phyloP scores from a whole-genome alignment of 2,797 vertebrate genomes.

The Ambastaia sidthimunki region DNA sequence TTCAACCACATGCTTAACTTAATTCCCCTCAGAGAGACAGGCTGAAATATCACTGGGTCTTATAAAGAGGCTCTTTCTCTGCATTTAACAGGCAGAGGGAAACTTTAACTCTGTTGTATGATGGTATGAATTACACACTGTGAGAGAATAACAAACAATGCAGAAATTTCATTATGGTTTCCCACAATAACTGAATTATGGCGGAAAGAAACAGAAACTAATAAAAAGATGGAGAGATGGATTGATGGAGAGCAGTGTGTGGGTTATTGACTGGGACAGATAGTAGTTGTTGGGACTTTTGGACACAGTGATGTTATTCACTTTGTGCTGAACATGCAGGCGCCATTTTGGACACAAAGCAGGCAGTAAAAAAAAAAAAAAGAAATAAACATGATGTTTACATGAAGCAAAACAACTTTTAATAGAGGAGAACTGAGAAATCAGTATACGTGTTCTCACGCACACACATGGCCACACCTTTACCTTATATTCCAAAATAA shows the following conservation, averaged over 20 bases:
- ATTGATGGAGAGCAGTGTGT: conserved; percentile 76
- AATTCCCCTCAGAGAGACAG: conserved; percentile 70
- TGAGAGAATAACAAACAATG: conserved; percentile 79
- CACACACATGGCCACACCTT: background rate
- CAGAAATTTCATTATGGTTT: conserved; percentile 77
- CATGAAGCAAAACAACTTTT: background rate
- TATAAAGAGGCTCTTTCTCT: conserved; percentile 69
- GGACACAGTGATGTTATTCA: conserved; percentile 43
- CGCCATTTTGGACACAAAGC: conserved; percentile 21
- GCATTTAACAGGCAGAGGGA: conserved; percentile 59
- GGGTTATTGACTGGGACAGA: conserved; percentile 71
- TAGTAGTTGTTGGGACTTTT: conserved; percentile 63
- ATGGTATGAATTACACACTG: conserved; percentile 70
- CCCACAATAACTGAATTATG: conserved; percentile 72
- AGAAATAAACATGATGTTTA: background rate
- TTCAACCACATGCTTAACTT: conserved; percentile 77
- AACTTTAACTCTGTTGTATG: conserved; percentile 68
- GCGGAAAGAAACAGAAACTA: conserved; percentile 69
- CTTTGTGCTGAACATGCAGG: conserved; percentile 25
- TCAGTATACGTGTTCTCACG: background rate
- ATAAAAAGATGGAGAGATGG: conserved; percentile 77
- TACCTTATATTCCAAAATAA: conserved; percentile 32
- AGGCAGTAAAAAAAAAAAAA: conserved; percentile 18
- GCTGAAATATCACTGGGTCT: conserved; percentile 70
- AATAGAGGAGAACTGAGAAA: background rate